Evolutionary conservation across 1,140 invertebrate genomes (phyloP).

Genomic region (Cotesia chilonis): DNA sequence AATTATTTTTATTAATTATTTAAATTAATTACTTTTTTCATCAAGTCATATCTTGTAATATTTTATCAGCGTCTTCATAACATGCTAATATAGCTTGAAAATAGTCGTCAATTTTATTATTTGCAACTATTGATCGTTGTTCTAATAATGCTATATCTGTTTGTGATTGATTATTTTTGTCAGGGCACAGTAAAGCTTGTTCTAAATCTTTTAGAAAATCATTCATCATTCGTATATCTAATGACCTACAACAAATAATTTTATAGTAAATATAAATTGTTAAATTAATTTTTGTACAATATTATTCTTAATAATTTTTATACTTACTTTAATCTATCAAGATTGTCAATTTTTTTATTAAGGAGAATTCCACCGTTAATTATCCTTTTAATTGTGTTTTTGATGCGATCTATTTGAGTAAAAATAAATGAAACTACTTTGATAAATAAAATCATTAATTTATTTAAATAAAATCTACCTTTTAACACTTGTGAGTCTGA

Average conservation of each 20-base stretch:
- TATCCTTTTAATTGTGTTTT: slow-evolving; percentile 38
- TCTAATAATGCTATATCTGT: slow-evolving; percentile 67
- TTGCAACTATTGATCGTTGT: slow-evolving; percentile 60
- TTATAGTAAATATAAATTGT: slow-evolving; percentile 8
- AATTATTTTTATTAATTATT: slow-evolving; percentile 1
- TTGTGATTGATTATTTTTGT: slow-evolving; percentile 62
- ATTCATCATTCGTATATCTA: slow-evolving; percentile 56
- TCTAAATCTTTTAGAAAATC: slow-evolving; percentile 57
- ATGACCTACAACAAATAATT: slow-evolving; percentile 45
- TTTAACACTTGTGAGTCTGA: slow-evolving; percentile 39
- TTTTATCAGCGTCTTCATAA: slow-evolving; percentile 44
- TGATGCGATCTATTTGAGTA: slow-evolving; percentile 42
- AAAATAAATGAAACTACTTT: slow-evolving; percentile 19
- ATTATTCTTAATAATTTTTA: slow-evolving; percentile 14
- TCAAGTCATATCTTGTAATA: slow-evolving; percentile 44
- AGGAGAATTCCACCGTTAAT: slow-evolving; percentile 36
- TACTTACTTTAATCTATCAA: slow-evolving; percentile 45
- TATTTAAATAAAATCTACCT: slow-evolving; percentile 45
- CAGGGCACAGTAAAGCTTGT: slow-evolving; percentile 50
- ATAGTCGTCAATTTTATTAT: slow-evolving; percentile 37
- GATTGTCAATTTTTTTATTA: slow-evolving; percentile 44
- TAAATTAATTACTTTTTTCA: background rate
- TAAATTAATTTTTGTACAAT: slow-evolving; percentile 1
- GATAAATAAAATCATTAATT: slow-evolving; percentile 12
- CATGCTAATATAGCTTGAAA: slow-evolving; percentile 51